Evolutionary conservation across 2,113 vertebrate species (phyloP).

Genomic region (Orthonyx spaldingii): DNA sequence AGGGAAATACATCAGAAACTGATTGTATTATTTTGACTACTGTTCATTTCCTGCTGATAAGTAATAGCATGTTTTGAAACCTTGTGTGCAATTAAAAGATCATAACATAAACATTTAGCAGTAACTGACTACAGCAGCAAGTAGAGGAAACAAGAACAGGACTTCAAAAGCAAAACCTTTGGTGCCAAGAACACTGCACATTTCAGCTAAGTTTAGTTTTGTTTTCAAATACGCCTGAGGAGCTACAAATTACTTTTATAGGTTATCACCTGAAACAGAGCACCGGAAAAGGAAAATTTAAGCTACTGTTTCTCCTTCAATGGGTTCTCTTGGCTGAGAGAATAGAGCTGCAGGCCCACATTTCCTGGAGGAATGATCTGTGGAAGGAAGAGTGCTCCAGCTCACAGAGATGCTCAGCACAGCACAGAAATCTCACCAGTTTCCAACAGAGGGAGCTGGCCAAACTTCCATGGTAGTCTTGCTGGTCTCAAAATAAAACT

Average conservation of each 20-base stretch:
- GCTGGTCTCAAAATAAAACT: neutral
- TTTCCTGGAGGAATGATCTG: neutral
- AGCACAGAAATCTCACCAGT: neutral
- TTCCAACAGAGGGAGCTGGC: neutral
- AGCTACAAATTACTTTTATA: neutral
- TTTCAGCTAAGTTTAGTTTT: neutral
- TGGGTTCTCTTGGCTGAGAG: neutral
- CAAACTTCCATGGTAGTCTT: neutral
- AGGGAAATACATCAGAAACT: neutral
- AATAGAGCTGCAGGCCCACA: neutral
- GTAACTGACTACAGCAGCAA: neutral
- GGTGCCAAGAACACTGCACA: neutral
- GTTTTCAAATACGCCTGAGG: neutral
- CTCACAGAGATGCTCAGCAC: neutral
- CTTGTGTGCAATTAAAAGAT: neutral
- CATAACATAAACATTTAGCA: rapidly evolving
- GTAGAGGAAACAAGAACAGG: neutral
- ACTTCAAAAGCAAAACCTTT: neutral
- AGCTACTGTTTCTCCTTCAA: neutral
- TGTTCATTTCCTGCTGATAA: neutral
- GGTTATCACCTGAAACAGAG: neutral
- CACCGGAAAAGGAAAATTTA: neutral
- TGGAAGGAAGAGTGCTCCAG: neutral
- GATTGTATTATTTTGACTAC: neutral
- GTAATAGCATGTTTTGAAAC: neutral